Percentiles rank a stretch among this genome's conserved stretches.
Conservation (phyloP, 92 coral and sea anemone genomes). For the Micromussa lordhowensis region DNA sequence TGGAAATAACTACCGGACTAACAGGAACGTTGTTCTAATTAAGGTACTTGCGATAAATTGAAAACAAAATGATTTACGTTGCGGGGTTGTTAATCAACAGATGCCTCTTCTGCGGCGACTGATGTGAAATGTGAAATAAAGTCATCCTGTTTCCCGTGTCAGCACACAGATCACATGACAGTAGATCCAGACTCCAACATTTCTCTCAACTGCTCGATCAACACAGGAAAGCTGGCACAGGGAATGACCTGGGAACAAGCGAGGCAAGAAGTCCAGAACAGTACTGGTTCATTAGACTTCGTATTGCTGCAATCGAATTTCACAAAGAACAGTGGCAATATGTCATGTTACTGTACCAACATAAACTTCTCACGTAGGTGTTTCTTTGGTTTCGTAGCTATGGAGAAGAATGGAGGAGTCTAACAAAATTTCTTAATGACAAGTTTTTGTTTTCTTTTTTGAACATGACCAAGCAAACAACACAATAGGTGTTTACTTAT, state of each 20-base stretch:
- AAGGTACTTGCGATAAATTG: not conserved
- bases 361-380: not conserved
- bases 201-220: not conserved
- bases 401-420: too few species aligned
- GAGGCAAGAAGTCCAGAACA: not conserved
- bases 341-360: not conserved
- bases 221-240: not conserved
- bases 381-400: not conserved
- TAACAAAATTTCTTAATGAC: too few species aligned
- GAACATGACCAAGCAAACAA: too few species aligned
- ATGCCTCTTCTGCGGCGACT: not conserved
- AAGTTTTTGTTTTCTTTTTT: too few species aligned
- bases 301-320: not conserved
- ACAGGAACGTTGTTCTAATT: too few species aligned
- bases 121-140: not conserved
- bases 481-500: too few species aligned
- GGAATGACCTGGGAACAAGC: constrained; percentile 8
- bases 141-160: not conserved
- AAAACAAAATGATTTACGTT: not conserved
- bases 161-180: not conserved
- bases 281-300: not conserved
- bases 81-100: not conserved
- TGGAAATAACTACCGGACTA: not conserved
- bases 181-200: not conserved
- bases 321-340: not conserved